Conservation (phyloP, 2,113 vertebrate species). For the Lagopus leucura region DNA sequence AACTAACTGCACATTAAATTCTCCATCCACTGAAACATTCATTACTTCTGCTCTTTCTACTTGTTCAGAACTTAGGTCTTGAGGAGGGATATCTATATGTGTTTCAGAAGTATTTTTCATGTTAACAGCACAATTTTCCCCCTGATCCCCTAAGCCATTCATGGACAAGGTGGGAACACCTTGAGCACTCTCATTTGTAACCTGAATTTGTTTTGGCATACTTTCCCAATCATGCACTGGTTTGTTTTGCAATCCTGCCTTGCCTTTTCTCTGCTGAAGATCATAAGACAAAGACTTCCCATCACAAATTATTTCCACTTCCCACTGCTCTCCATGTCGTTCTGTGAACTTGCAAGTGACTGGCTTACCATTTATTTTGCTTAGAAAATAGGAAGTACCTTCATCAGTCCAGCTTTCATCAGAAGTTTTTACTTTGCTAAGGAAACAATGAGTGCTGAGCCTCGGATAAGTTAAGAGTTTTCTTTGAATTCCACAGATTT, state of each 20-base stretch:
- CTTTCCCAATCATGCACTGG: not conserved
- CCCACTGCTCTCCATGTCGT: constrained; percentile 76
- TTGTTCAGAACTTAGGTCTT: constrained; percentile 65
- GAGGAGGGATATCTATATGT: not conserved
- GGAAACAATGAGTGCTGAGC: constrained; percentile 82
- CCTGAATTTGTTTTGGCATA: not conserved
- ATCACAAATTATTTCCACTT: constrained; percentile 77
- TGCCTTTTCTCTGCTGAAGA: constrained; percentile 29
- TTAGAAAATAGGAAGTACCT: constrained; percentile 68
- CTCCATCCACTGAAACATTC: constrained; percentile 69
- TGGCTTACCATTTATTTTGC: constrained; percentile 65
- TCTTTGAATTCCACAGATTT: constrained; percentile 73
- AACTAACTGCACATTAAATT: constrained; percentile 77
- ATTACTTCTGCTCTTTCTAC: constrained; percentile 73
- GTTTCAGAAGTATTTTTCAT: not conserved
- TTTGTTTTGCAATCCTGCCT: not conserved
- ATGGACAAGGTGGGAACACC: too few species aligned
- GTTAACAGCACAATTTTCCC: not conserved
- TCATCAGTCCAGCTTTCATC: constrained; percentile 42
- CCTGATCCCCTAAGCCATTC: not conserved
- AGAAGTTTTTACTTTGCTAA: constrained; percentile 59
- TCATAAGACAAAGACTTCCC: constrained; percentile 52
- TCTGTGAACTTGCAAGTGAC: constrained; percentile 82
- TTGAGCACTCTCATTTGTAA: not conserved
- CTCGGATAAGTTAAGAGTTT: constrained; percentile 77